Base-by-base conservation (phyloP, 2,888 invertebrate species). In the Therioaphis trifolii region DNA sequence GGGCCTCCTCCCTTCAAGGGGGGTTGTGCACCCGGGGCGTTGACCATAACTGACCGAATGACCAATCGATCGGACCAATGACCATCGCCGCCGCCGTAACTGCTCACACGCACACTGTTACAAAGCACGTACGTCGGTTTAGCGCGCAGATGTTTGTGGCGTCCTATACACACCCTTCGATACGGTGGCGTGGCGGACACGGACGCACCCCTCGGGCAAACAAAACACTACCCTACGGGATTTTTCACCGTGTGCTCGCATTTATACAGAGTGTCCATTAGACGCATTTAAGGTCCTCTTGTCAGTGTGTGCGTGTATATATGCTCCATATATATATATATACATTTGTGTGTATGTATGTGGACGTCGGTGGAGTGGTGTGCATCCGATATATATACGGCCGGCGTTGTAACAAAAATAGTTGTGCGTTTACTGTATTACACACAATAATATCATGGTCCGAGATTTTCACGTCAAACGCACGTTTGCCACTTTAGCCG, bases 31-130 rank as follows among this genome's bases (percentile, higher is more conserved):
- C 49, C 82, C 49, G 43, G 82, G 82, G 82, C 82, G 82, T 72
- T 82, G 82, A 82, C 82, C 82, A 82, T 72, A n/a, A 74, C 72
- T 82, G 82, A 82, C 82, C 82, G 72, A 63, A 82, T 82, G 82
- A 82, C 82, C 82, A 72, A 82, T 82, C 82, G 82, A 74, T 82
- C 63, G 61, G 82, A 82, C 82, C 82, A 82, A 82, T 82, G 82
- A 82, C 82, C 82, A 52, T n/a, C 72, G 82, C 12, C 52, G 46
- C 5, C 35, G 61, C 5, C 0, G 21, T 7, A 29, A 15, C 27
- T 29, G 24, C 46, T 5, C 63, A 35, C 12, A 2, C 63, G 80
- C 43, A 12, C n/a, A 24, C 0, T 21, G 7, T 40, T n/a, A n/a
- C n/a, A n/a, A n/a, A n/a, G 18, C 21, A 40, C 40, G 21, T 21